A percentile compares a stretch with the other conserved stretches of the same genome.
These are phyloP conservation scores for Drosophila azteca DNA, from an alignment of 1,140 invertebrate genomes.

Conservation along the genomic window DNA sequence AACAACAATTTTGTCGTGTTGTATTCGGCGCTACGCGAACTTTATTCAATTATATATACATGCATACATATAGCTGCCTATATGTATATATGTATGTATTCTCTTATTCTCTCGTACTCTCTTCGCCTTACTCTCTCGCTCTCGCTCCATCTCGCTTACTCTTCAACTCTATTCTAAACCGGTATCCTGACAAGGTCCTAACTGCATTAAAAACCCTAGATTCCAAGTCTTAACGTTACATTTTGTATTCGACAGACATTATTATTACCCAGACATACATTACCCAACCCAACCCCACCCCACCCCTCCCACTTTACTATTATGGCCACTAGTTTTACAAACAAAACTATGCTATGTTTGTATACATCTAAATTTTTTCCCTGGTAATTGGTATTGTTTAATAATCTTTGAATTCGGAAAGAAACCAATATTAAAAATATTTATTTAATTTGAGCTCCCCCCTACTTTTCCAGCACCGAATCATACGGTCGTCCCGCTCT, in stretches of 20 bases:
- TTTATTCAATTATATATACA: slow-evolving; percentile 47
- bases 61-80: slow-evolving; percentile 40
- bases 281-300: background rate
- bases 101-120: slow-evolving; percentile 14
- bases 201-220: slow-evolving; percentile 21
- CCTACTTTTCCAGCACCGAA: no score
- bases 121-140: slow-evolving; percentile 6
- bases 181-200: slow-evolving; percentile 72
- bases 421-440: background rate
- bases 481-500: slow-evolving; percentile 35
- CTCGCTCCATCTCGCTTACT: slow-evolving; percentile 6
- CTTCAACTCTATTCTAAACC: slow-evolving; percentile 53
- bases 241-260: background rate
- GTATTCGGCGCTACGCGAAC: slow-evolving; percentile 44
- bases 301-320: background rate
- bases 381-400: no score
- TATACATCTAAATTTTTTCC: no score
- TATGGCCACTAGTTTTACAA: background rate
- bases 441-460: slow-evolving; percentile 6
- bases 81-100: slow-evolving; percentile 28
- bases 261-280: no score
- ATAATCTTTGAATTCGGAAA: background rate
- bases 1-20: slow-evolving; percentile 42
- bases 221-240: slow-evolving; percentile 26
- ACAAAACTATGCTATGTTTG: no score